phyloP scores from a whole-genome alignment of 2,888 invertebrate species.

The Leptinotarsa haldemani region DNA sequence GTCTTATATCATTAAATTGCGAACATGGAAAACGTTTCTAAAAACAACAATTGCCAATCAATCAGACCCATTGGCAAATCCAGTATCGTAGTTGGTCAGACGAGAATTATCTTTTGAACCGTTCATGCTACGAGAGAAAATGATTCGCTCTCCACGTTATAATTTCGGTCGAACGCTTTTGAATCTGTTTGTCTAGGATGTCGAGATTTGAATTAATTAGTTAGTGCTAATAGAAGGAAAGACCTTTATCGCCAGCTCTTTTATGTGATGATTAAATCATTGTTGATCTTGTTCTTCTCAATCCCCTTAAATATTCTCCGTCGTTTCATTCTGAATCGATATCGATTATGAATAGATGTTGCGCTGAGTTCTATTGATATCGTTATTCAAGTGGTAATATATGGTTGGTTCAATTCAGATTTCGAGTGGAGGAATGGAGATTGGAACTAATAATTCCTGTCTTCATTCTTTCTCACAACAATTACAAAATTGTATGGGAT shows the following conservation, averaged over 20 bases:
- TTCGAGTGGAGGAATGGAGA: too few relatives aligned
- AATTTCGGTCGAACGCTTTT: slow-evolving; percentile 17
- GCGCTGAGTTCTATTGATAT: not conserved
- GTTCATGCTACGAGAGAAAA: slow-evolving; percentile 4
- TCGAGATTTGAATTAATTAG: not conserved
- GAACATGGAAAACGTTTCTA: slow-evolving; percentile 13
- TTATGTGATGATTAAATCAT: not conserved
- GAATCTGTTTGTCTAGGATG: slow-evolving; percentile 26
- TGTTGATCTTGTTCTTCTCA: not conserved
- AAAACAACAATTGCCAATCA: slow-evolving; percentile 11
- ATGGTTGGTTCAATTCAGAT: too few relatives aligned
- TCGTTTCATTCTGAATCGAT: not conserved
- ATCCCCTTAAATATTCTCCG: not conserved
- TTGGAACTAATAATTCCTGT: too few relatives aligned
- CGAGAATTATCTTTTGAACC: slow-evolving; percentile 12
- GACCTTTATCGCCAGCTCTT: too few relatives aligned
- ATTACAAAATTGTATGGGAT: too few relatives aligned
- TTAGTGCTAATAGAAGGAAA: not conserved
- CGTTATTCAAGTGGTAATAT: too few relatives aligned
- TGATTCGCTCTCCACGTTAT: slow-evolving; percentile 9
- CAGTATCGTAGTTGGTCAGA: slow-evolving; percentile 8
- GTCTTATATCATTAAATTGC: not conserved
- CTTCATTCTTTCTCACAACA: too few relatives aligned
- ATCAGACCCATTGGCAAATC: not conserved
- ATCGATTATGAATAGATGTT: not conserved